Percentiles rank a stretch among this genome's conserved stretches.
Evolutionary conservation across 2,888 invertebrate species (phyloP).

Genomic region (Orthosia incerta): DNA sequence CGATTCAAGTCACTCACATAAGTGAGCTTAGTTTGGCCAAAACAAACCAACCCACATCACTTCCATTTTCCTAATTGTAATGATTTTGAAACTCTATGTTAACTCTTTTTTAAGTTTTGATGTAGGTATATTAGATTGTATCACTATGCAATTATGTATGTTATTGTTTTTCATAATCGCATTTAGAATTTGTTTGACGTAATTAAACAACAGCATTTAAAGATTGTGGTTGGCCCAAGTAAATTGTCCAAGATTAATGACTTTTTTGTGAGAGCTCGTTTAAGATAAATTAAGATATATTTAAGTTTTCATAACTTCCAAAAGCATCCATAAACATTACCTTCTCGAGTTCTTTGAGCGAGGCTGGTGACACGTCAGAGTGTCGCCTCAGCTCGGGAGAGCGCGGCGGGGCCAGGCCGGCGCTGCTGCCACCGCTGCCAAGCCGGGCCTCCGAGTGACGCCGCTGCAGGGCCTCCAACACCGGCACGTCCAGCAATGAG

Average conservation of each 20-base stretch:
- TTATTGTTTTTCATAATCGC: too few relatives aligned
- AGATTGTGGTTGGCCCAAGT: neutral
- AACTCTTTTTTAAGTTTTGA: neutral
- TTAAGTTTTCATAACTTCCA: neutral
- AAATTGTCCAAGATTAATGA: neutral
- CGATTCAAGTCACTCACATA: neutral
- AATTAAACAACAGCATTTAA: neutral
- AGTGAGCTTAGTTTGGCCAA: constrained; percentile 1
- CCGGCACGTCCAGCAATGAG: constrained; percentile 95
- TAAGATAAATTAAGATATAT: neutral
- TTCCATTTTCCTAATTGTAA: constrained; percentile 5
- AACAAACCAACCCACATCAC: constrained; percentile 4
- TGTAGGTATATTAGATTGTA: neutral
- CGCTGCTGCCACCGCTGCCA: constrained; percentile 88
- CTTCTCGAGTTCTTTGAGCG: constrained; percentile 97
- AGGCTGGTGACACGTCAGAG: constrained; percentile 96
- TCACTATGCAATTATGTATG: too few relatives aligned
- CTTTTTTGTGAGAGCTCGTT: neutral
- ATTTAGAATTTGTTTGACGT: too few relatives aligned
- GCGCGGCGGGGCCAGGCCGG: constrained; percentile 95
- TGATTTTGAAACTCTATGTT: neutral
- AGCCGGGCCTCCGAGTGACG: constrained; percentile 94
- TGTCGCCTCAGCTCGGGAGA: constrained; percentile 96
- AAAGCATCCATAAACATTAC: constrained; percentile 87
- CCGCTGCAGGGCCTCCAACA: constrained; percentile 94